Base-by-base conservation (phyloP, 2,113 vertebrate genomes). In the Plecturocebus donacophilus region DNA sequence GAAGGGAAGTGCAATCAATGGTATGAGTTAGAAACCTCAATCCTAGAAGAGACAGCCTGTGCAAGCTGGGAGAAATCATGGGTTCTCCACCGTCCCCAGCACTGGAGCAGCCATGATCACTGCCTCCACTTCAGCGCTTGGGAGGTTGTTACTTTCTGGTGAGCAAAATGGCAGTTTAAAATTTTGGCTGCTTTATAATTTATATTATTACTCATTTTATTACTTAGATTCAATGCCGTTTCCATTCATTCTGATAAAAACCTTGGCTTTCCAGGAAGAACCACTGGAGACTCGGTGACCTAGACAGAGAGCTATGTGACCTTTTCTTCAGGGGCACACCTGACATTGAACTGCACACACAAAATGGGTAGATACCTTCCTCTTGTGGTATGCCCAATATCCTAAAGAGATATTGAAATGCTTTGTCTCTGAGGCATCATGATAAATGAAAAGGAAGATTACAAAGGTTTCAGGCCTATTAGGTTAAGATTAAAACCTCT, bases 381-480 rank as follows among this genome's bases (percentile, higher is more conserved):
- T 90, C 49, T 73, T 58, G 73, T 66, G 35, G 2, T 56, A 40
- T 66, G 10, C 75, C 10, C 30, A 17, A 20, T n/a, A 75, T 20
- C 5, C 47, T 21, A 85, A 47, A 83, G 19, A 76, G 19, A 3
- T 11, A 45, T 52, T 58, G 23, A 64, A 85, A 4, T 47, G 4
- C 11, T 45, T 83, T 82, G 49, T 89, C 30, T 90, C n/a, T 66
- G 58, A 90, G 1, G 1, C 58, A 64, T 47, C 25, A 54, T 1
- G n/a, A 32, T 82, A 90, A 76, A 54, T 45, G 40, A 85, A 92
- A 38, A 70, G 81, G 92, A 93, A 87, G 32, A 54, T 93, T 73
- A 90, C 32, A 61, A 81, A 23, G 30, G 1, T 86, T 96, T 61
- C 45, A 32, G 45, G 35, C 32, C 20, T 14, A 9, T 76, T 45